Percentiles rank a stretch among this genome's conserved stretches.
Conservation (phyloP, 2,888 invertebrate genomes). For the Lepidocyrtinus sp. region DNA sequence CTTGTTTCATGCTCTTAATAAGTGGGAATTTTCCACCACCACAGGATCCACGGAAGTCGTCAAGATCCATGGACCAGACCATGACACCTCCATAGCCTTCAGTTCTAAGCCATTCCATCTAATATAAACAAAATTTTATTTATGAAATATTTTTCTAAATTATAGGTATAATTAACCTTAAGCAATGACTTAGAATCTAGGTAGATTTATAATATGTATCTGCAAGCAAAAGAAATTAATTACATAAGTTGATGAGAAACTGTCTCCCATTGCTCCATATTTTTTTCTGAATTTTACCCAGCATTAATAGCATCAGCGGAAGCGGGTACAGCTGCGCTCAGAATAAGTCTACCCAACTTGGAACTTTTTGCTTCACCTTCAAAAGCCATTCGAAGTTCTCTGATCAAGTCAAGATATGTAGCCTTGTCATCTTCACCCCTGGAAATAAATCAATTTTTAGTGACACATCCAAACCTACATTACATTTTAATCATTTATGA, state of each 20-base stretch:
- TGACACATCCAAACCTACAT: background rate
- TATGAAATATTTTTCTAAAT: background rate
- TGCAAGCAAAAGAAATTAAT: background rate
- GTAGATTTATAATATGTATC: background rate
- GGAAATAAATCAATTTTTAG: conserved; percentile 8
- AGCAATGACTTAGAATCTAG: no score
- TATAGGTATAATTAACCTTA: no score
- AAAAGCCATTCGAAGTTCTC: conserved; percentile 90
- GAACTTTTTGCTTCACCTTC: conserved; percentile 93
- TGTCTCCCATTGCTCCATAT: no score
- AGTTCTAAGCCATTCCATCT: conserved; percentile 95
- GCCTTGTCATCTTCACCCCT: conserved; percentile 81
- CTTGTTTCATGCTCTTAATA: conserved; percentile 88
- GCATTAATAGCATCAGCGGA: conserved; percentile 95
- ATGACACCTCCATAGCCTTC: conserved; percentile 96
- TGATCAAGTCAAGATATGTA: conserved; percentile 87
- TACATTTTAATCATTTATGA: background rate
- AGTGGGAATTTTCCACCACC: conserved; percentile 93
- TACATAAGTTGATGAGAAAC: background rate
- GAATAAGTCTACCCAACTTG: conserved; percentile 82
- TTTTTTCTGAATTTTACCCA: no score
- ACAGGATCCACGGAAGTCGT: conserved; percentile 92
- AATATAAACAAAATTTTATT: conserved; percentile 61
- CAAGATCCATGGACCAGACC: conserved; percentile 97
- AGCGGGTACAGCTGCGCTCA: conserved; percentile 93